Conservation (phyloP, 2,797 vertebrate species). For the Hippocampus kuda region DNA sequence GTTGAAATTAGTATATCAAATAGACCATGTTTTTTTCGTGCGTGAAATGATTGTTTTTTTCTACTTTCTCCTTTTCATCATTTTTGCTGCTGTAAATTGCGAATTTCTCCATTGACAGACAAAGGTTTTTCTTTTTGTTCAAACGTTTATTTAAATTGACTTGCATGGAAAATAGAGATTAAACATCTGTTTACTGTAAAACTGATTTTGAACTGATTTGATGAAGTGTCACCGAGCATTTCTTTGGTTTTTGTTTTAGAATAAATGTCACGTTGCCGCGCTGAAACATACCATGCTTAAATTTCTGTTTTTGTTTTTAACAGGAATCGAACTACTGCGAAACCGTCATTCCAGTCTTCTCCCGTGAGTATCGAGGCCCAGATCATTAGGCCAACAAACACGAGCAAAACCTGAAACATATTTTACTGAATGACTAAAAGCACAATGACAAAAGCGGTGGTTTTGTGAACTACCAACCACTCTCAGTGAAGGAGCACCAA, state of each 20-base stretch:
- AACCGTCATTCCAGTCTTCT: constrained; percentile 62
- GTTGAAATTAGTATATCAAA: background rate
- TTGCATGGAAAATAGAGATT: background rate
- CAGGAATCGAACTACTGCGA: constrained; percentile 60
- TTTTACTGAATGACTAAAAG: background rate
- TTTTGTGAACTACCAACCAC: no score
- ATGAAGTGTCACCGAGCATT: background rate
- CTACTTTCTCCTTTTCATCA: no score
- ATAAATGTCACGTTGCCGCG: background rate
- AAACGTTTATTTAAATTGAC: background rate
- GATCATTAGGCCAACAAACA: background rate
- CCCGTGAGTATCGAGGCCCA: constrained; percentile 52
- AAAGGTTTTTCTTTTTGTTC: background rate
- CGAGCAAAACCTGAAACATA: background rate
- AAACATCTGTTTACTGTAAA: background rate
- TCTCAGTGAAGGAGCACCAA: no score
- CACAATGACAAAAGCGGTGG: background rate
- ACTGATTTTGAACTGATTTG: background rate
- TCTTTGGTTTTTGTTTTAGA: background rate
- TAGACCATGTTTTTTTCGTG: background rate
- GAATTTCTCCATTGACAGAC: no score
- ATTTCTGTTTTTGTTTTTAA: constrained; percentile 6
- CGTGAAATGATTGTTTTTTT: no score
- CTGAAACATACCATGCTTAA: constrained; percentile 1
- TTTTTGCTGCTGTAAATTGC: no score